Percentiles rank a stretch among this genome's conserved stretches.
phyloP scores from a whole-genome alignment of 2,888 invertebrate genomes.

The Timema podura region DNA sequence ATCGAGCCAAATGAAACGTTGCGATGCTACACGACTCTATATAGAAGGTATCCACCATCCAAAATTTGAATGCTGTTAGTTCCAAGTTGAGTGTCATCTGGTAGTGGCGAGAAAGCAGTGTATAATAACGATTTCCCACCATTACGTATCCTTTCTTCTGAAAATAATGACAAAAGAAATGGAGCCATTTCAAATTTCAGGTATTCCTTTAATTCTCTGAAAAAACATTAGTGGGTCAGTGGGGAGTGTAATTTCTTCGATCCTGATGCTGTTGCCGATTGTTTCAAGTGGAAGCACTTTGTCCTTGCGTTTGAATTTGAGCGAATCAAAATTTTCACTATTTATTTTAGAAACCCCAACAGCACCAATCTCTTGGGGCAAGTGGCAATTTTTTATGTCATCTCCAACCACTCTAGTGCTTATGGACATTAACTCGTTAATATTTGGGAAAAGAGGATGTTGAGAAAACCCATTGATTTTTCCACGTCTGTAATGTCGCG shows the following conservation, averaged over 20 bases:
- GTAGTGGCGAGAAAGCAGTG: not conserved
- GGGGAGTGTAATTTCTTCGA: not conserved
- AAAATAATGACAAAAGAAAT: not conserved
- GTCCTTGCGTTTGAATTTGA: not conserved
- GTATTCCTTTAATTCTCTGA: conserved; percentile 8
- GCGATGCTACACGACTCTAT: not conserved
- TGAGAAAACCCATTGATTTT: not conserved
- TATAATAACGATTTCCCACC: not conserved
- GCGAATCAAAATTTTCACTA: not conserved
- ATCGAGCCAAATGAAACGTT: not conserved
- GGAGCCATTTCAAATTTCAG: conserved; percentile 8
- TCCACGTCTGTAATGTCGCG: not conserved
- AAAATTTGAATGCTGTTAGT: not conserved
- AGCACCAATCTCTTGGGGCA: not conserved
- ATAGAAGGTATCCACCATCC: conserved; percentile 1
- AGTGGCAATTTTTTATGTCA: not conserved
- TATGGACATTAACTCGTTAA: not conserved
- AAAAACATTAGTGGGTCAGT: not conserved
- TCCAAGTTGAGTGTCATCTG: not conserved
- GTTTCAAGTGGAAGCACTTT: not conserved
- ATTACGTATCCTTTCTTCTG: not conserved
- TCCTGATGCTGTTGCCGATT: not conserved
- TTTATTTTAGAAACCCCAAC: not conserved
- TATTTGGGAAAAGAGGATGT: not conserved
- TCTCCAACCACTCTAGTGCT: conserved; percentile 1